Percentiles rank a stretch among this genome's conserved stretches.
Evolutionary conservation across 2,113 vertebrate species (phyloP).

Genomic region (Muntiacus reevesi): DNA sequence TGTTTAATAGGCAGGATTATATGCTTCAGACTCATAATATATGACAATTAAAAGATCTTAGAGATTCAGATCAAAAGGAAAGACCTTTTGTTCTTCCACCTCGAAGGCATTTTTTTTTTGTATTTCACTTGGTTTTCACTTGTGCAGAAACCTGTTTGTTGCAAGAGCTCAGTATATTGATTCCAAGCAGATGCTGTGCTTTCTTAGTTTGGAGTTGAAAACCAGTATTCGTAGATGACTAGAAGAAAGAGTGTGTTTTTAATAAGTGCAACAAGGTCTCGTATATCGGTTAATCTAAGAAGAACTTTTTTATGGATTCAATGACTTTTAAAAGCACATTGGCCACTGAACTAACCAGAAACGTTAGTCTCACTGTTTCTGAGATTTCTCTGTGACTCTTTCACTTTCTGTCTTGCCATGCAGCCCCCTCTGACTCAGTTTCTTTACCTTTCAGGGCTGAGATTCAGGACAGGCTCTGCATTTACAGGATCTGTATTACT

Average conservation of each 20-base stretch:
- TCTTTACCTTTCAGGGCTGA: conserved; percentile 24
- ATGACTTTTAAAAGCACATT: conserved; percentile 1
- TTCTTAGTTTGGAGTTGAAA: background rate
- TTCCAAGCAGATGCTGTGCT: background rate
- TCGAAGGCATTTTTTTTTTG: background rate
- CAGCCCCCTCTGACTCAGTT: conserved; percentile 28
- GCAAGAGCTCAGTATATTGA: background rate
- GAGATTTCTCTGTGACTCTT: background rate
- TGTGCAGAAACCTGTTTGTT: background rate
- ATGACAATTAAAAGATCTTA: background rate
- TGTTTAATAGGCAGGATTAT: background rate
- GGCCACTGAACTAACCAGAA: background rate
- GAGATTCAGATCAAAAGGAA: background rate
- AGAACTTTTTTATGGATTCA: background rate
- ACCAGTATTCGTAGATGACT: background rate
- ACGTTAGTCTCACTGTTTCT: background rate
- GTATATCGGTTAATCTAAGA: background rate
- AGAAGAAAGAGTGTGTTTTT: background rate
- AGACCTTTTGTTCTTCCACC: background rate
- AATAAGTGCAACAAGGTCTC: background rate
- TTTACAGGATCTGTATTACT: background rate
- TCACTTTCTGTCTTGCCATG: background rate
- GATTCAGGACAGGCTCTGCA: background rate
- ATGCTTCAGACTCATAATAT: background rate
- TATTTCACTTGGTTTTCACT: background rate